Evolutionary conservation across 35 echinoderm and acorn worm genomes (phyloP).

Genomic region (Amphiura filiformis): DNA sequence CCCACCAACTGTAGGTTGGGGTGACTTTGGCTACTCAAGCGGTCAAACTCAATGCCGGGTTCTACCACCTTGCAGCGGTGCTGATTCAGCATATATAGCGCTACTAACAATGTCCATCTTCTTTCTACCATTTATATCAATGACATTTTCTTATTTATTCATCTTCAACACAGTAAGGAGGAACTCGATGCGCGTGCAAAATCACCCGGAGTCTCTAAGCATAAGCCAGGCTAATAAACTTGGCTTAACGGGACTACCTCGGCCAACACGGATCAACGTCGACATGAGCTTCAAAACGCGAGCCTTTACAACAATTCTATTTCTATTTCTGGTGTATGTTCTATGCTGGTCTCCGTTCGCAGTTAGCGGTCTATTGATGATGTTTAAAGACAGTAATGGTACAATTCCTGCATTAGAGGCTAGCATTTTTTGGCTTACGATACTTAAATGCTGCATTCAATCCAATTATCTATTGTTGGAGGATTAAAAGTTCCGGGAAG

Average conservation of each 20-base stretch:
- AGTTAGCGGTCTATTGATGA: conserved; percentile 41
- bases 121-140: conserved; percentile 72
- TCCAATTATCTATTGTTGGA: conserved; percentile 98
- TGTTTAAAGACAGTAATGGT: not conserved
- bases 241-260: conserved; percentile 66
- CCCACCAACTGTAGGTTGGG: conserved; percentile 64
- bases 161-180: conserved; percentile 92
- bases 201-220: conserved; percentile 92
- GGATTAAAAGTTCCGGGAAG: conserved; percentile 99
- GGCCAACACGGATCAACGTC: conserved; percentile 84
- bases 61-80: not conserved
- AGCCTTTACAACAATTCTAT: conserved; percentile 95
- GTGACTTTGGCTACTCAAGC: conserved; percentile 34
- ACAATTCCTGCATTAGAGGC: conserved; percentile 33
- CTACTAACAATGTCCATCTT: conserved; percentile 67
- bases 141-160: conserved; percentile 88
- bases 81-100: conserved; percentile 60
- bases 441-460: conserved; percentile 97
- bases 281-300: conserved; percentile 99
- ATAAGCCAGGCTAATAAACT: conserved; percentile 96
- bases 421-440: conserved; percentile 73
- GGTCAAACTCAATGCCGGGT: conserved; percentile 71
- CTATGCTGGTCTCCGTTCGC: conserved; percentile 95
- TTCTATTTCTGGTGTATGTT: conserved; percentile 91
- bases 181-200: conserved; percentile 84